A percentile compares a stretch with the other conserved stretches of the same genome.
Evolutionary conservation across 1,140 invertebrate genomes (phyloP).

Genomic region (Leguminivora glycinivorella): DNA sequence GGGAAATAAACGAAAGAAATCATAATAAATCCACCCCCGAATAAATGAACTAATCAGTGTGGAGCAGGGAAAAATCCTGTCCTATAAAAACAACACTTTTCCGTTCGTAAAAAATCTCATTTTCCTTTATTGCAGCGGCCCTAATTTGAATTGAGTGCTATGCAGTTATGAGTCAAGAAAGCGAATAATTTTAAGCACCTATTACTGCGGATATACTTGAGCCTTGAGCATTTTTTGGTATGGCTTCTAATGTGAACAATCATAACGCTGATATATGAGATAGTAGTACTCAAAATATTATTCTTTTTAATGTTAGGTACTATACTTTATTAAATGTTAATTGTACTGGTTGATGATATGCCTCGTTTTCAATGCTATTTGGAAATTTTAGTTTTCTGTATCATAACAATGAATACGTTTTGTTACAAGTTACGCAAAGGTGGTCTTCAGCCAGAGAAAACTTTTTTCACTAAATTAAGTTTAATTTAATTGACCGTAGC

Average conservation of each 20-base stretch:
- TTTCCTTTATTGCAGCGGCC: constrained; percentile 73
- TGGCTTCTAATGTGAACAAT: constrained; percentile 45
- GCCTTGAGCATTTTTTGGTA: constrained; percentile 4
- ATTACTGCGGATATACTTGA: constrained; percentile 38
- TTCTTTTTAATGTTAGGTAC: too few species aligned
- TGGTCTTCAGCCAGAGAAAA: too few species aligned
- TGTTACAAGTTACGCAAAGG: too few species aligned
- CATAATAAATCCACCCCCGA: constrained; percentile 70
- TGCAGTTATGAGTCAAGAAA: constrained; percentile 77
- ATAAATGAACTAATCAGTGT: constrained; percentile 74
- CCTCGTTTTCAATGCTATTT: too few species aligned
- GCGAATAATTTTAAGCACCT: constrained; percentile 74
- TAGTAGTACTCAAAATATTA: too few species aligned
- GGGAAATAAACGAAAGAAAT: constrained; percentile 52
- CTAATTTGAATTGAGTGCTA: constrained; percentile 77
- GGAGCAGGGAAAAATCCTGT: constrained; percentile 47
- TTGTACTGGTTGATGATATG: too few species aligned
- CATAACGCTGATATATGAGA: not conserved
- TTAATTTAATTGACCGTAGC: too few species aligned
- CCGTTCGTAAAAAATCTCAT: constrained; percentile 75
- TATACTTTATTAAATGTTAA: too few species aligned
- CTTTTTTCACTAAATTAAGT: too few species aligned
- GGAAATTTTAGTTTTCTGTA: too few species aligned
- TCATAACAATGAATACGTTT: too few species aligned
- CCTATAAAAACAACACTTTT: constrained; percentile 75